phyloP scores from a whole-genome alignment of 2,113 vertebrate species.

The Hiodon tergisus region DNA sequence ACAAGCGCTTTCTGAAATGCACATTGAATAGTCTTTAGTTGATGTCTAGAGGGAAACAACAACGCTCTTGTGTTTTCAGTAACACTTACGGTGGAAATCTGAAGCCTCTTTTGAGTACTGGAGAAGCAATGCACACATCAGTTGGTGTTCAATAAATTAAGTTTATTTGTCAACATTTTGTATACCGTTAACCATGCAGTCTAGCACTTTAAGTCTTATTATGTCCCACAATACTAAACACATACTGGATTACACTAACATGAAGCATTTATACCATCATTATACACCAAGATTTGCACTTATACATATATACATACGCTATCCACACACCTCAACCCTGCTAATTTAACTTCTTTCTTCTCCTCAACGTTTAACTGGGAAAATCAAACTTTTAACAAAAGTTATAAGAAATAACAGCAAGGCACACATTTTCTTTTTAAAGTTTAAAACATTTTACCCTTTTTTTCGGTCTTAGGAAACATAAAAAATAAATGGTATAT shows the following conservation, averaged over 20 bases:
- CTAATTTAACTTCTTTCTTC: slow-evolving; percentile 50
- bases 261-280: slow-evolving; percentile 79
- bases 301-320: slow-evolving; percentile 87
- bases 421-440: slow-evolving; percentile 82
- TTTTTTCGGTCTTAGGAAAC: slow-evolving; percentile 64
- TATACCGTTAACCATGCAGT: slow-evolving; percentile 85
- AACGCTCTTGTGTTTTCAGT: neutral
- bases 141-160: slow-evolving; percentile 73
- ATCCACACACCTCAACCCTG: slow-evolving; percentile 77
- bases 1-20: no score
- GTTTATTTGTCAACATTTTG: slow-evolving; percentile 81
- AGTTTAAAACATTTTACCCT: slow-evolving; percentile 54
- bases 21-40: slow-evolving; percentile 29
- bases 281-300: slow-evolving; percentile 77
- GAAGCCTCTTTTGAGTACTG: neutral
- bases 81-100: neutral
- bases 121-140: slow-evolving; percentile 56
- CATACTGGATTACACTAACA: slow-evolving; percentile 71
- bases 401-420: slow-evolving; percentile 88
- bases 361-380: slow-evolving; percentile 65
- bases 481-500: slow-evolving; percentile 64
- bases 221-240: slow-evolving; percentile 85
- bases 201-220: slow-evolving; percentile 84
- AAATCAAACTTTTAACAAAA: slow-evolving; percentile 81
- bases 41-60: neutral